Base-by-base conservation (phyloP, 2,113 vertebrate species). In the Lampris incognitus region DNA sequence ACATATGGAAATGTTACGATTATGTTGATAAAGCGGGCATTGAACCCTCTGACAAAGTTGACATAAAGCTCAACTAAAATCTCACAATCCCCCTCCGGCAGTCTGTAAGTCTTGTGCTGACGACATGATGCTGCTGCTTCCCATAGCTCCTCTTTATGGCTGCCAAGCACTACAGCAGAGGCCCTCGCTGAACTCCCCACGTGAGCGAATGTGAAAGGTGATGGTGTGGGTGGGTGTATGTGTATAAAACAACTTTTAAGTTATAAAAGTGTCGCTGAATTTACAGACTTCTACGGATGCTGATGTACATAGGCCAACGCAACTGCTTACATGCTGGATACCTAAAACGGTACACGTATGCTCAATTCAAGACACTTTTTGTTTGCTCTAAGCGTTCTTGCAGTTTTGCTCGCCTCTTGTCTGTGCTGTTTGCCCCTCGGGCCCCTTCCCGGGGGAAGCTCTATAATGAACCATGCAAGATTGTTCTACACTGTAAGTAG, bases 131-230 rank as follows among this genome's bases (percentile, higher is more conserved):
- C 82, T 36, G 59, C n/a, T 72, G 71, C 72, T 79, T 82, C 83
- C 86, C 85, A 85, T 83, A 74, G 88, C 24, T 79, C 79, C 83
- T 82, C 82, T 82, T 24, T 83, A 66, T 72, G 82, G 83, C 75
- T 87, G 87, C 85, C 79, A 87, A 78, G 85, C 84, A 78, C 77
- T 79, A 74, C 82, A 84, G 79, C 85, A 77, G 79, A 86, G 89
- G 83, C 86, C 72, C 52, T 54, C 11, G 54, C 71, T 79, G 82
- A 87, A 85, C 85, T 72, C 78, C 83, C 76, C 24, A 24, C 24
- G 24, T 24, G 24, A 24, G 24, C 24, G 24, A 24, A 24, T 24
- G 24, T 24, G 24, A 24, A 24, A 24, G 24, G 24, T 24, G 24
- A 24, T 0, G 24, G 24, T 24, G 24, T 24, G 24, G 24, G 24